These are phyloP conservation scores for Sula dactylatra DNA, from an alignment of 2,113 vertebrate genomes.

Conservation along the genomic window DNA sequence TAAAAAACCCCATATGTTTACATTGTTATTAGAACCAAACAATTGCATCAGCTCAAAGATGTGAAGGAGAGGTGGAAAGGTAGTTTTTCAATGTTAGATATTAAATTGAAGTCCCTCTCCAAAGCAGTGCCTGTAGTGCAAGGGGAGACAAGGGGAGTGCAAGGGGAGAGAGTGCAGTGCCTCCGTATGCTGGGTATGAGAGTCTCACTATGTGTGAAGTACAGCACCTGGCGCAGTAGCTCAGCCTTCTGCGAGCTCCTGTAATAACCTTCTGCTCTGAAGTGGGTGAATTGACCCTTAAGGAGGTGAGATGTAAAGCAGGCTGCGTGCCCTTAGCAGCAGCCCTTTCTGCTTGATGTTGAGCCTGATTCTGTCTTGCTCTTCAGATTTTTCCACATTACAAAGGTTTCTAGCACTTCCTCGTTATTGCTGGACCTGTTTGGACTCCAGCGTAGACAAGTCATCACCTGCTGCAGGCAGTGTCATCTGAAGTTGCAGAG, in stretches of 20 bases:
- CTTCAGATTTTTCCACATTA: background rate
- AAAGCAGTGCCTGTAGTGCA: background rate
- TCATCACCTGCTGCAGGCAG: background rate
- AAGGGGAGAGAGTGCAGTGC: too few relatives aligned
- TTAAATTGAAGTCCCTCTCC: background rate
- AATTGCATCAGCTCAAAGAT: background rate
- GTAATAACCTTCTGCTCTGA: background rate
- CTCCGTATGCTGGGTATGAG: fast-evolving
- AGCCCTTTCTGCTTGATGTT: fast-evolving
- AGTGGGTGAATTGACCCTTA: background rate
- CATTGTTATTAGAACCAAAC: background rate
- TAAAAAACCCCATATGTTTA: background rate
- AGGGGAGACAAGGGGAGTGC: background rate
- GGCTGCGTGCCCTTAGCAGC: background rate
- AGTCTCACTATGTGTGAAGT: background rate
- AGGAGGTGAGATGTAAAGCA: background rate
- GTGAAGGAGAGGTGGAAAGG: background rate
- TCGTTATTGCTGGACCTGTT: fast-evolving
- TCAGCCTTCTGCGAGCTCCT: background rate
- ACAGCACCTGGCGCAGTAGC: background rate
- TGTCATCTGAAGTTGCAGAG: background rate
- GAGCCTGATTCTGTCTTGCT: background rate
- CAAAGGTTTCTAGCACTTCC: background rate
- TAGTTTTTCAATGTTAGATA: background rate
- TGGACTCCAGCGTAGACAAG: background rate